Evolutionary conservation across 2,797 vertebrate species (phyloP).

Genomic region (Paedocypris micromegethes): DNA sequence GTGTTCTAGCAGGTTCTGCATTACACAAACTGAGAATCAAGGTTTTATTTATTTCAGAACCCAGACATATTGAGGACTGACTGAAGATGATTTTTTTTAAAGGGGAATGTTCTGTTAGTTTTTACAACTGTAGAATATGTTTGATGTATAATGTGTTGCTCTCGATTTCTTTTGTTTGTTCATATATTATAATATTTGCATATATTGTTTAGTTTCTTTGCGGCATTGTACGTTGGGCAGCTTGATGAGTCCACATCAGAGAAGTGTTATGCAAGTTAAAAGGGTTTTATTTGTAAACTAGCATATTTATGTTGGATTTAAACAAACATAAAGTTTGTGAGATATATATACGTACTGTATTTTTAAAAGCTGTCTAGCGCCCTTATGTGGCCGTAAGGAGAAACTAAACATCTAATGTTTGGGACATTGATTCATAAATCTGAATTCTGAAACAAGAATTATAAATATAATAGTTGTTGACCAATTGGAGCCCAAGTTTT

Average conservation of each 20-base stretch:
- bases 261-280: neutral
- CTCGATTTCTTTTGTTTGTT: slow-evolving; percentile 17
- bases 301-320: neutral
- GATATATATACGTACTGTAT: too few relatives aligned
- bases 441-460: neutral
- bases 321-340: too few relatives aligned
- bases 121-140: neutral
- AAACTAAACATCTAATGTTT: neutral
- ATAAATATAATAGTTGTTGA: too few relatives aligned
- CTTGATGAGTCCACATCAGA: too few relatives aligned
- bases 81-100: slow-evolving; percentile 5
- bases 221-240: too few relatives aligned
- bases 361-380: neutral
- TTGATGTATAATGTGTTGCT: slow-evolving; percentile 16
- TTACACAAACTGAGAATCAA: slow-evolving; percentile 22
- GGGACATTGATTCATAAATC: neutral
- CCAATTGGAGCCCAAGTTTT: too few relatives aligned
- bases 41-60: slow-evolving; percentile 48
- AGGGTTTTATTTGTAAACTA: neutral
- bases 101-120: neutral
- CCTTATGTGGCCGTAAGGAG: neutral
- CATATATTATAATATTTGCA: slow-evolving; percentile 25
- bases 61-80: neutral
- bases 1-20: slow-evolving; percentile 15
- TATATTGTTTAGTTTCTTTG: neutral